Conservation (phyloP, 2,797 vertebrate genomes). For the Spondyliosoma cantharus region DNA sequence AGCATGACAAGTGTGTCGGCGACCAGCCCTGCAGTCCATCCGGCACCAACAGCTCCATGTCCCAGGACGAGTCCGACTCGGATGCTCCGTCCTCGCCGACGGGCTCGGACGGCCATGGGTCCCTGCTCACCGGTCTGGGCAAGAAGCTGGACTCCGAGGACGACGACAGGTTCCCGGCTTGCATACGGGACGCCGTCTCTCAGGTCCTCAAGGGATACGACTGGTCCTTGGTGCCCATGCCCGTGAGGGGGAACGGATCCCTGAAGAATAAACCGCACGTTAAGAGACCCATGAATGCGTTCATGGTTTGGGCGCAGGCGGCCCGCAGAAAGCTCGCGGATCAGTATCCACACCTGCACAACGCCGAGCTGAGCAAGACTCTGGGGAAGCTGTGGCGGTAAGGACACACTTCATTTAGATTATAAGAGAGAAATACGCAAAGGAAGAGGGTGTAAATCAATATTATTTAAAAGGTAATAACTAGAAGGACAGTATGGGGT, state of each 20-base stretch:
- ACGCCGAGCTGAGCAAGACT: slow-evolving; percentile 97
- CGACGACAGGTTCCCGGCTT: slow-evolving; percentile 96
- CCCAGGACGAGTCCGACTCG: slow-evolving; percentile 95
- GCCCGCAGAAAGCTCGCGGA: slow-evolving; percentile 93
- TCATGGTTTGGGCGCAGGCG: slow-evolving; percentile 96
- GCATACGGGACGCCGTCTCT: slow-evolving; percentile 96
- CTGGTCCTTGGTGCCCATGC: slow-evolving; percentile 98
- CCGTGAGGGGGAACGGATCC: slow-evolving; percentile 89
- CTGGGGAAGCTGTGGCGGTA: slow-evolving; percentile 96
- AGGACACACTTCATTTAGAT: slow-evolving; percentile 54
- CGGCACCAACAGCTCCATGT: slow-evolving; percentile 91
- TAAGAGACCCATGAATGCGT: slow-evolving; percentile 94
- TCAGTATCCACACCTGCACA: slow-evolving; percentile 97
- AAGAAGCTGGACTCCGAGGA: slow-evolving; percentile 87
- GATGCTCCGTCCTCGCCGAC: slow-evolving; percentile 91
- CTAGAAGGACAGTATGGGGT: background rate
- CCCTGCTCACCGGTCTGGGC: slow-evolving; percentile 77
- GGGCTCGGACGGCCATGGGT: slow-evolving; percentile 83
- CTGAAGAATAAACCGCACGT: slow-evolving; percentile 96
- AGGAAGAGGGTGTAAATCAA: background rate
- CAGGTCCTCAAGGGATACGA: slow-evolving; percentile 98
- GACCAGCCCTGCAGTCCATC: slow-evolving; percentile 92
- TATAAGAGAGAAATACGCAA: background rate
- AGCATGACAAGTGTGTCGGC: slow-evolving; percentile 86
- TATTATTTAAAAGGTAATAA: background rate